These are phyloP conservation scores for Tretioscincus oriximinensis DNA, from an alignment of 2,113 vertebrate genomes.

Conservation along the genomic window DNA sequence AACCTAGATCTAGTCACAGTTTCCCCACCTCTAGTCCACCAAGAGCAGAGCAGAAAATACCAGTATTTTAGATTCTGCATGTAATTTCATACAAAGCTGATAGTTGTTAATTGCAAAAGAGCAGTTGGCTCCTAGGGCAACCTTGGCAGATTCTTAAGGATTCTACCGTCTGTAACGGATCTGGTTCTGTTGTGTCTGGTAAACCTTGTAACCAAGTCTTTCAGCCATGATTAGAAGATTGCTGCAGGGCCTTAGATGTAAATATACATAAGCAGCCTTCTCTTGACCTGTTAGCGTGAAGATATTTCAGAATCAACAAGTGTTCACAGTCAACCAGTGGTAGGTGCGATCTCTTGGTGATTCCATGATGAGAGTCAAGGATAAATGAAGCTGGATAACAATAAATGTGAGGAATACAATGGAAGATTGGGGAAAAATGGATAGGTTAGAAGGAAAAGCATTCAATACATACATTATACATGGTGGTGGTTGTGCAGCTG, in stretches of 20 bases:
- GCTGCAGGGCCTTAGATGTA: background rate
- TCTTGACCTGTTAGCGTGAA: background rate
- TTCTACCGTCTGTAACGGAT: background rate
- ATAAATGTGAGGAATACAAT: too few relatives aligned
- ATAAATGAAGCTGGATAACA: background rate
- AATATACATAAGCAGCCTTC: too few relatives aligned
- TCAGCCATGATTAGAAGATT: background rate
- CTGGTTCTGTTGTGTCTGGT: background rate
- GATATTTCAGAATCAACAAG: background rate
- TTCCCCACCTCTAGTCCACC: background rate
- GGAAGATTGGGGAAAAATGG: too few relatives aligned
- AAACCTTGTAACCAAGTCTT: background rate
- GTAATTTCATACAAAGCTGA: background rate
- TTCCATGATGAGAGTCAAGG: background rate
- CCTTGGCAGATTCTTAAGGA: background rate
- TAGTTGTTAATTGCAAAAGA: background rate
- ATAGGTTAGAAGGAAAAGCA: too few relatives aligned
- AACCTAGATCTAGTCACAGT: background rate
- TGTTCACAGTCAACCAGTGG: background rate
- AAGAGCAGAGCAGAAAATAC: background rate
- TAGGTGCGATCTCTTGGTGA: background rate
- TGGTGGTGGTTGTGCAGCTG: too few relatives aligned
- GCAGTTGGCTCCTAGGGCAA: background rate
- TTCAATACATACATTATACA: too few relatives aligned
- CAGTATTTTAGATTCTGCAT: background rate